Conservation (phyloP, 2,888 invertebrate genomes). For the Eustalomyia histrio region DNA sequence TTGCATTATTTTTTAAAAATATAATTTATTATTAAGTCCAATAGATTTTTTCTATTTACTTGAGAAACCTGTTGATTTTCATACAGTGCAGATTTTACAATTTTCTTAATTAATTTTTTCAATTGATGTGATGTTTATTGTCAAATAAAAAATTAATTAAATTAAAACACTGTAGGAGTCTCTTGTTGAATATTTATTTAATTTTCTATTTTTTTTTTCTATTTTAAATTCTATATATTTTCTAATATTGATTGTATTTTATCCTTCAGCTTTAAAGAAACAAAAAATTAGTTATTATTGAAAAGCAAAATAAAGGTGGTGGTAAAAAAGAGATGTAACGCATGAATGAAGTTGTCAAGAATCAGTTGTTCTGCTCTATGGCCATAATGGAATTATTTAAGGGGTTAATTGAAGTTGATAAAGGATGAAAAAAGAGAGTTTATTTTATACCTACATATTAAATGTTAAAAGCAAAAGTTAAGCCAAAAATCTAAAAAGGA, state of each 20-base stretch:
- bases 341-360: neutral
- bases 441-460: too few relatives aligned
- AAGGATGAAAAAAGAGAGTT: too few relatives aligned
- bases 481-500: too few relatives aligned
- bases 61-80: neutral
- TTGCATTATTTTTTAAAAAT: neutral
- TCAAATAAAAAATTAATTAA: slow-evolving; percentile 19
- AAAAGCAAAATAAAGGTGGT: neutral
- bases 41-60: neutral
- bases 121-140: neutral
- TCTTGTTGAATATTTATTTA: neutral
- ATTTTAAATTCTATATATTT: neutral
- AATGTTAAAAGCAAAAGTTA: too few relatives aligned
- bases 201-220: neutral
- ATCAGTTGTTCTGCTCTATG: neutral
- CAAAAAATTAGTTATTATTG: neutral
- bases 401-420: neutral
- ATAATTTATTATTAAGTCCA: neutral
- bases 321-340: neutral
- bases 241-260: neutral
- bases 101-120: neutral
- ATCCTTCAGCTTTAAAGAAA: neutral
- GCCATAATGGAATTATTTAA: neutral
- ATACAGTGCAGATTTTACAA: neutral
- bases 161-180: slow-evolving; percentile 11